Conservation (phyloP, 2,888 invertebrate genomes). For the Phortica okadai region DNA sequence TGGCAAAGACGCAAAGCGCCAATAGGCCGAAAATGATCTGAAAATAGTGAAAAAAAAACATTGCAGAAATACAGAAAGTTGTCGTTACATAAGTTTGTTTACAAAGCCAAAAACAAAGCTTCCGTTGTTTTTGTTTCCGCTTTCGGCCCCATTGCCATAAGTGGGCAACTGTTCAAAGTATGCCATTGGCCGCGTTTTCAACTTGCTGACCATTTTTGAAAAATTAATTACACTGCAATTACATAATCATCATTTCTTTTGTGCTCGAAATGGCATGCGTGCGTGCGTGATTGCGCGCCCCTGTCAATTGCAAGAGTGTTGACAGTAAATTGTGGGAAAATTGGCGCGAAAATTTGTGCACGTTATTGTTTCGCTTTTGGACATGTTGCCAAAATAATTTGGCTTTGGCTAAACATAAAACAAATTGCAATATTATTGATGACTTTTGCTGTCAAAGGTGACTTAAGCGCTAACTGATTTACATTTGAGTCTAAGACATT, state of each 20-base stretch:
- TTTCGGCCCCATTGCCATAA: neutral
- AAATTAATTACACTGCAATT: slow-evolving; percentile 55
- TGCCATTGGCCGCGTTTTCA: slow-evolving; percentile 47
- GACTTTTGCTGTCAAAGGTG: too few relatives aligned
- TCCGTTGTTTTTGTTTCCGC: slow-evolving; percentile 8
- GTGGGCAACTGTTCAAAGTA: neutral
- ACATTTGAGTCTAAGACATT: too few relatives aligned
- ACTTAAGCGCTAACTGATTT: too few relatives aligned
- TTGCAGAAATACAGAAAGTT: slow-evolving; percentile 21
- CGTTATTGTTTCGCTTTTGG: slow-evolving; percentile 37
- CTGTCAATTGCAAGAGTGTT: neutral
- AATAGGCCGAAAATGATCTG: slow-evolving; percentile 76
- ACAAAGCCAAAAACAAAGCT: neutral
- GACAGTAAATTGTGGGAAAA: neutral
- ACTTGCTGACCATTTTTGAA: slow-evolving; percentile 39
- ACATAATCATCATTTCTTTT: slow-evolving; percentile 47
- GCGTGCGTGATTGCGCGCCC: neutral
- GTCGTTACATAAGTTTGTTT: slow-evolving; percentile 45
- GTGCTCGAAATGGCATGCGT: neutral
- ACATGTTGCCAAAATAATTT: slow-evolving; percentile 45
- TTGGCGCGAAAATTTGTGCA: slow-evolving; percentile 38
- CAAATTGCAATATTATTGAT: too few relatives aligned
- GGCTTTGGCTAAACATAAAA: too few relatives aligned
- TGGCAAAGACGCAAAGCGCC: slow-evolving; percentile 80
- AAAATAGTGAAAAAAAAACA: slow-evolving; percentile 43